Evolutionary conservation across 2,888 invertebrate species (phyloP).

Genomic region (Leptopilina myrica): DNA sequence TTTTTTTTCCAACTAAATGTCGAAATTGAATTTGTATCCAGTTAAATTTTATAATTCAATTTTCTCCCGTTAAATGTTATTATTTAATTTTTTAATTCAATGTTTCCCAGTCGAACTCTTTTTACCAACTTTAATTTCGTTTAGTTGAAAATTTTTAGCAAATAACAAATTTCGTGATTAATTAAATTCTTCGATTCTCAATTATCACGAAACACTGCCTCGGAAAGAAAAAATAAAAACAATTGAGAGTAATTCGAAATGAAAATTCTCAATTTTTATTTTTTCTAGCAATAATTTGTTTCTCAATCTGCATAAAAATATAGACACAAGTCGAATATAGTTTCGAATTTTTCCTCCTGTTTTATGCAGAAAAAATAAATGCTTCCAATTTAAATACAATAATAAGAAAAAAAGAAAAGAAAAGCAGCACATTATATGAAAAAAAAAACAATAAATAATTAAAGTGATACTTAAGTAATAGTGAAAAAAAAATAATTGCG

Average conservation of each 20-base stretch:
- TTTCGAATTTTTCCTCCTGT: background rate
- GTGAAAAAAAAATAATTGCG: conserved; percentile 6
- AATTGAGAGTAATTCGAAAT: no score
- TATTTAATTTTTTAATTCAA: no score
- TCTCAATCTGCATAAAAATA: no score
- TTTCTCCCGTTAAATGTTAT: no score
- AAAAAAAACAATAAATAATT: conserved; percentile 8
- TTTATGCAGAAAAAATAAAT: background rate
- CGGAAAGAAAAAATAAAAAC: background rate
- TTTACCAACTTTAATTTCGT: no score
- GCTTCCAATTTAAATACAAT: conserved; percentile 16
- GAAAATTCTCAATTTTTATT: background rate
- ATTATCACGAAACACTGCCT: conserved; percentile 23
- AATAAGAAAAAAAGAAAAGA: background rate
- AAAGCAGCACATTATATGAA: background rate
- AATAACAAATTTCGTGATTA: no score
- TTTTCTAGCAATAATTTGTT: background rate
- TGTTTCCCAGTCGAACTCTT: no score
- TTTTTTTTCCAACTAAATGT: no score
- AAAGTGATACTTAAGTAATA: conserved; percentile 16
- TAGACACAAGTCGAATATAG: background rate
- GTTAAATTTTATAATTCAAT: no score
- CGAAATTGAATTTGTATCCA: no score
- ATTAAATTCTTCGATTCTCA: no score
- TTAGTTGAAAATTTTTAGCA: no score